phyloP scores from a whole-genome alignment of 2,113 vertebrate species.

The Indicator maculatus region DNA sequence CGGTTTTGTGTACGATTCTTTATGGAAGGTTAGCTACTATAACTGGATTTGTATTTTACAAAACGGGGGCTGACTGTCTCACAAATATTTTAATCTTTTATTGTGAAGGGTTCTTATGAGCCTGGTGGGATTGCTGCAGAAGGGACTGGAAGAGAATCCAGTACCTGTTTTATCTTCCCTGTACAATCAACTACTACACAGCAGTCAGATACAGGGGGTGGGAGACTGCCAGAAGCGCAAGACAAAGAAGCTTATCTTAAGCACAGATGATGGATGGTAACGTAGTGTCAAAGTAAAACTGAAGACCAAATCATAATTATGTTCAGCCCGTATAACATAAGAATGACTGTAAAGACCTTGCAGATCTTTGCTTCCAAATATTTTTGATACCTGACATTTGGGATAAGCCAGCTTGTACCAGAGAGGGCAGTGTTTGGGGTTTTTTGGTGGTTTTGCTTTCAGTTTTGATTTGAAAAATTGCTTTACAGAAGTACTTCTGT shows the following conservation, averaged over 20 bases:
- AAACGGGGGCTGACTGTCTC: background rate
- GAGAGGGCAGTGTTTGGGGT: background rate
- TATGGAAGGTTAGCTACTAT: background rate
- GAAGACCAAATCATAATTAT: background rate
- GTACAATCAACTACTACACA: background rate
- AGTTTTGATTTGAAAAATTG: background rate
- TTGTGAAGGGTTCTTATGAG: rapidly evolving
- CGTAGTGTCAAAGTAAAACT: background rate
- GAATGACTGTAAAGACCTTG: background rate
- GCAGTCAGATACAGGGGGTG: background rate
- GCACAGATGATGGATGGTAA: background rate
- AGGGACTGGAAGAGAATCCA: rapidly evolving
- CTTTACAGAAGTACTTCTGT: background rate
- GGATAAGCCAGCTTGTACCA: background rate
- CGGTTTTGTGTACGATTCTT: constrained; percentile 28
- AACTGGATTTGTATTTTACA: background rate
- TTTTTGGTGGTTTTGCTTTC: too few relatives aligned
- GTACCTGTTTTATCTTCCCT: background rate
- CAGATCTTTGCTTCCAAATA: background rate
- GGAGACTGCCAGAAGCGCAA: background rate
- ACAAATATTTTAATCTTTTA: background rate
- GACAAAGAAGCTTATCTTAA: background rate
- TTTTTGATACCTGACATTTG: background rate
- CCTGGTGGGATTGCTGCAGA: background rate
- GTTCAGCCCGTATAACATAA: background rate